Conservation (phyloP, 2,797 vertebrate species). For the Phoebastria nigripes region DNA sequence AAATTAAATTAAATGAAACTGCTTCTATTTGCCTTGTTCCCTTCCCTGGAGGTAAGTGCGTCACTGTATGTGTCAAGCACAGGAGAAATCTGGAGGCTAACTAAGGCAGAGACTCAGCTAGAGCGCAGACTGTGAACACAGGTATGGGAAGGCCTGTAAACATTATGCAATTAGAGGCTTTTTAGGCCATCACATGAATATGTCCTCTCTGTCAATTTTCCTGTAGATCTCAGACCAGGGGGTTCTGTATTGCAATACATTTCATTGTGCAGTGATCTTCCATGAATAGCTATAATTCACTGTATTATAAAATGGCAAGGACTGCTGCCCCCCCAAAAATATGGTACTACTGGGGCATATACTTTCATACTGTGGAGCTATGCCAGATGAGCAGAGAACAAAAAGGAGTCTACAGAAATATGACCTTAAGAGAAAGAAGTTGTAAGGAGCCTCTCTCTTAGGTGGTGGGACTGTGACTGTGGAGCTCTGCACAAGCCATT, state of each 20-base stretch:
- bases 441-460: background rate
- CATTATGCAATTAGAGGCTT: background rate
- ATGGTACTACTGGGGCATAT: background rate
- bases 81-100: background rate
- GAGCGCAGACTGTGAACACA: background rate
- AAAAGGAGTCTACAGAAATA: background rate
- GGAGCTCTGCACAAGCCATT: background rate
- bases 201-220: background rate
- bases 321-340: background rate
- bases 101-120: background rate
- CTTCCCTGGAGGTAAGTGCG: background rate
- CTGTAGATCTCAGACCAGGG: background rate
- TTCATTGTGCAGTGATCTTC: background rate
- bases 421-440: background rate
- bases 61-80: background rate
- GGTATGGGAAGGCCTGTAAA: background rate
- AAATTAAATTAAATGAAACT: background rate
- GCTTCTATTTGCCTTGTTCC: background rate
- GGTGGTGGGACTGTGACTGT: background rate
- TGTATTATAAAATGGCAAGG: background rate
- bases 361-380: background rate
- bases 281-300: background rate
- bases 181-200: background rate
- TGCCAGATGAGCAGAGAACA: background rate
- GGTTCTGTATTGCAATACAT: background rate